Percentiles rank a stretch among this genome's conserved stretches.
Evolutionary conservation across 2,797 vertebrate genomes (phyloP).

Genomic region (Halcyon smyrnensis): DNA sequence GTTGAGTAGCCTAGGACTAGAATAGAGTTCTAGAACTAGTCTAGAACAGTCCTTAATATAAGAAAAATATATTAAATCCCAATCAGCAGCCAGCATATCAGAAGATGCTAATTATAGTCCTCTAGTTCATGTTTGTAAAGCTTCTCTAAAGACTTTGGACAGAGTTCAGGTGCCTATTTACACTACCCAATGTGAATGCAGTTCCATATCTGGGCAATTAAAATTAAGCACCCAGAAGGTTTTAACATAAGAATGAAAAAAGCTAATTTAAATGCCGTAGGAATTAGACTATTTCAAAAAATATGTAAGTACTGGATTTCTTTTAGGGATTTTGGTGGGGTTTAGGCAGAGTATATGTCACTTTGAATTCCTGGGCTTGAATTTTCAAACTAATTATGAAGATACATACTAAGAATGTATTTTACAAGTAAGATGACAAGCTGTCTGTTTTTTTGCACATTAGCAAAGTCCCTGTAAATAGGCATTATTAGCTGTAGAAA

Average conservation of each 20-base stretch:
- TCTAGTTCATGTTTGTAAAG: background rate
- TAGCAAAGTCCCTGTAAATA: background rate
- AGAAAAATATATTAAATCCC: background rate
- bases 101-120: background rate
- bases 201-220: background rate
- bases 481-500: background rate
- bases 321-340: background rate
- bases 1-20: background rate
- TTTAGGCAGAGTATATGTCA: background rate
- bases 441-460: background rate
- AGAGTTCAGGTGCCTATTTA: background rate
- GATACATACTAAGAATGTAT: background rate
- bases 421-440: background rate
- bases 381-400: background rate
- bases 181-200: background rate
- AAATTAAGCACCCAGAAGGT: background rate
- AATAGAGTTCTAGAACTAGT: background rate
- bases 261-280: background rate
- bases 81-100: background rate
- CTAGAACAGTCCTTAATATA: background rate
- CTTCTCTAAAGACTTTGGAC: background rate
- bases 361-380: background rate
- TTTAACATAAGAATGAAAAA: constrained; percentile 1
- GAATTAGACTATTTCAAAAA: background rate
- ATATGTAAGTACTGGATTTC: background rate